Percentiles rank a stretch among this genome's conserved stretches.
phyloP scores from a whole-genome alignment of 2,113 vertebrate species.

The Siniperca chuatsi region DNA sequence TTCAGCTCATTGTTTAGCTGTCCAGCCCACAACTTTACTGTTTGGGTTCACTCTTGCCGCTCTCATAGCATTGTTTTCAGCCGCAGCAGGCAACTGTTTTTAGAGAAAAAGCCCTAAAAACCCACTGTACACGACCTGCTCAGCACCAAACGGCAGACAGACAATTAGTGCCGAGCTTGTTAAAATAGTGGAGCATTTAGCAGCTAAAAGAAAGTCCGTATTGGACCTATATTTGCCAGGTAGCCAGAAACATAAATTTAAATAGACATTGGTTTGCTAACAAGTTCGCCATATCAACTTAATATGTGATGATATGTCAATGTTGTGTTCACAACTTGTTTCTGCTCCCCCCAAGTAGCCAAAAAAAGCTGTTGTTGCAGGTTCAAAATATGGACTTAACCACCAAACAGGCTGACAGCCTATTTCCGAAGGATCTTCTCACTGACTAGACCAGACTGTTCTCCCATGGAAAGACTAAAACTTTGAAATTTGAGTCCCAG shows the following conservation, averaged over 20 bases:
- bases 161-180: background rate
- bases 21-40: no score
- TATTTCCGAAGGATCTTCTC: background rate
- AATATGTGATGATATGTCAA: no score
- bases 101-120: no score
- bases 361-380: background rate
- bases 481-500: constrained; percentile 44
- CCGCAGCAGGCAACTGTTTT: no score
- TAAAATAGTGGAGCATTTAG: background rate
- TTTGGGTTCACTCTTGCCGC: no score
- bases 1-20: no score
- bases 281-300: background rate
- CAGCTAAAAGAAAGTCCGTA: background rate
- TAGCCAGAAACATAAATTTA: background rate
- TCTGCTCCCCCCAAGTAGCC: background rate
- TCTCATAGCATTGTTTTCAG: no score
- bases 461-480: constrained; percentile 8
- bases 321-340: background rate
- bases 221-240: no score
- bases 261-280: background rate
- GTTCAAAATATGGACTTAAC: background rate
- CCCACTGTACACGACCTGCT: no score
- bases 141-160: background rate
- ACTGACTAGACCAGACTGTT: background rate
- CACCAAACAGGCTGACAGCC: background rate